Evolutionary conservation across 1,140 invertebrate genomes (phyloP), one percentile per base, ranked within the genome.

Genomic region (Microplitis mediator): DNA sequence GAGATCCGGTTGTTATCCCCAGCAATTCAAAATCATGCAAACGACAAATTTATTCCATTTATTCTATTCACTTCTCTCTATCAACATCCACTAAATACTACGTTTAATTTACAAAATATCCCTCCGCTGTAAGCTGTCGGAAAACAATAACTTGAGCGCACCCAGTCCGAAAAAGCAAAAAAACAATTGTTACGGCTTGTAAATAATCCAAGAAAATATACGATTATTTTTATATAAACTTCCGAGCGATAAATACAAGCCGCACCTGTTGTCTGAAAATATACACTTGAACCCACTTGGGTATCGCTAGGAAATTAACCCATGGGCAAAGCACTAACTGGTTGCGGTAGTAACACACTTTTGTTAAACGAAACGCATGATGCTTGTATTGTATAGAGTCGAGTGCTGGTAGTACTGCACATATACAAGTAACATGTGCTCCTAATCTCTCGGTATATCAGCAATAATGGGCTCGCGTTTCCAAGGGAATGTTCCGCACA

Each of bases 381-480:
- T 23, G 23, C 23, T 23, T 23, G 32, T n/a, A 8, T 9, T 62
- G 31, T 32, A 23, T 9, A 62, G 31, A 31, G 6, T 6, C 31
- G 31, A 13, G 31, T 34, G 13, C 23, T 23, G 34, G 54, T 60
- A 69, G 35, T 58, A 36, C 35, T 35, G 36, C 36, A 39, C 50
- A 35, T 39, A 35, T 64, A 64, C 32, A 80, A 74, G 83, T 84
- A 86, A 84, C 84, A 84, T 80, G 81, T 84, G 83, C 79, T 81
- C 75, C 81, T 86, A 84, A 85, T 86, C 83, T 85, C 79, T 68
- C 78, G 78, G 77, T 86, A 84, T 85, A 85, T 85, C 82, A 85
- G 76, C 78, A 76, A 78, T 76, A 76, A 73, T 56, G 64, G 74
- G 61, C 23, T 54, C 34, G 58, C 45, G 56, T 50, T 56, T 14